phyloP scores from a whole-genome alignment of 1,140 invertebrate species.

The Bombus fervidus region DNA sequence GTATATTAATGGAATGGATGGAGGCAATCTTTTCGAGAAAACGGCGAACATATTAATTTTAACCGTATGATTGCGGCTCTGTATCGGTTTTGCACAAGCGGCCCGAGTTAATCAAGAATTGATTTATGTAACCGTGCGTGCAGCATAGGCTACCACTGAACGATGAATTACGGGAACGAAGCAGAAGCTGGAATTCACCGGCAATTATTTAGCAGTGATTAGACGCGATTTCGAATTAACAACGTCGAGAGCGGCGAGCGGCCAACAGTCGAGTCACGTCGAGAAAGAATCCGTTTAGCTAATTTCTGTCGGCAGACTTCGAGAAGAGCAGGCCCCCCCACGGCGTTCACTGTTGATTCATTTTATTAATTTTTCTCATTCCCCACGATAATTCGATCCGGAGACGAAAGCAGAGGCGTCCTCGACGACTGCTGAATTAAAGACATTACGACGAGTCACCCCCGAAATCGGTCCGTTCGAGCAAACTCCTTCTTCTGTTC shows the following conservation, averaged over 20 bases:
- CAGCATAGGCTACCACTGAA: neutral
- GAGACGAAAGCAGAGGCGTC: slow-evolving; percentile 54
- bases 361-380: slow-evolving; percentile 74
- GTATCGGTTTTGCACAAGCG: neutral
- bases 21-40: neutral
- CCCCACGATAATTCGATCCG: slow-evolving; percentile 69
- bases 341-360: slow-evolving; percentile 65
- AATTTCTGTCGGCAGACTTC: slow-evolving; percentile 58
- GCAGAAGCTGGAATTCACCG: slow-evolving; percentile 11
- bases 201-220: slow-evolving; percentile 47
- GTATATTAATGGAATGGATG: slow-evolving; percentile 30
- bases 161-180: neutral
- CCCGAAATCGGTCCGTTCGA: slow-evolving; percentile 61
- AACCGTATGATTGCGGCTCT: neutral
- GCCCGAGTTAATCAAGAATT: slow-evolving; percentile 27
- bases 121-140: slow-evolving; percentile 35
- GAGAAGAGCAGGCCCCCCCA: neutral
- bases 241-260: slow-evolving; percentile 18
- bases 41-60: slow-evolving; percentile 15
- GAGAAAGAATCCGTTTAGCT: slow-evolving; percentile 69
- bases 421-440: slow-evolving; percentile 60
- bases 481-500: slow-evolving; percentile 40
- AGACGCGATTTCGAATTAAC: slow-evolving; percentile 49
- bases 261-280: slow-evolving; percentile 29
- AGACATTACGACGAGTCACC: slow-evolving; percentile 64